Percentiles rank a stretch among this genome's conserved stretches.
Conservation (phyloP, 2,888 invertebrate genomes). For the Pterostichus niger region DNA sequence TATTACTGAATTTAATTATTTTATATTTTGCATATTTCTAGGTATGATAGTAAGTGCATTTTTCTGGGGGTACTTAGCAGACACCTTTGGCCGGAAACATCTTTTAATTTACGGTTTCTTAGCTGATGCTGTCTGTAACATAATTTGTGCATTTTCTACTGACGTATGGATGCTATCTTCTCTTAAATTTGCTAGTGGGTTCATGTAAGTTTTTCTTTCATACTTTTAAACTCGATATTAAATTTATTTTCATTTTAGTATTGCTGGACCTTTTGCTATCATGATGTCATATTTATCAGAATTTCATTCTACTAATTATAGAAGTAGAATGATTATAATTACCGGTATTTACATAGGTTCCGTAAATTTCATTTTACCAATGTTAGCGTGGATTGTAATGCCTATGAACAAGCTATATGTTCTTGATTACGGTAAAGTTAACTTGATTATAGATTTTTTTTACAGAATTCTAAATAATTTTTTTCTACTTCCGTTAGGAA, state of each 20-base stretch:
- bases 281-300: slow-evolving; percentile 77
- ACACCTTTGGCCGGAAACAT: slow-evolving; percentile 85
- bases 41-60: slow-evolving; percentile 88
- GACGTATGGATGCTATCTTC: slow-evolving; percentile 71
- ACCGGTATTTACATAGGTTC: slow-evolving; percentile 83
- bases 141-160: slow-evolving; percentile 81
- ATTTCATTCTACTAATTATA: slow-evolving; percentile 68
- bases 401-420: slow-evolving; percentile 74
- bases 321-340: slow-evolving; percentile 83
- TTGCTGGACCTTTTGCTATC: slow-evolving; percentile 84
- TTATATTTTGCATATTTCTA: slow-evolving; percentile 72
- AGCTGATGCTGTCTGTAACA: slow-evolving; percentile 82
- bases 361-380: slow-evolving; percentile 82
- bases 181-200: slow-evolving; percentile 18
- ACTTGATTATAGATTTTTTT: no score
- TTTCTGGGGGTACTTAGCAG: slow-evolving; percentile 88
- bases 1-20: no score
- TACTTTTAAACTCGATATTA: background rate
- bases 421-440: slow-evolving; percentile 1
- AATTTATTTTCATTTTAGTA: slow-evolving; percentile 27
- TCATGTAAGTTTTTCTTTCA: slow-evolving; percentile 15
- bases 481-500: no score
- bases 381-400: slow-evolving; percentile 86
- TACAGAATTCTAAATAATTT: no score
- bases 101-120: slow-evolving; percentile 84